Evolutionary conservation across 2,888 invertebrate genomes (phyloP).

Genomic region (Mesorhabditis sp.): DNA sequence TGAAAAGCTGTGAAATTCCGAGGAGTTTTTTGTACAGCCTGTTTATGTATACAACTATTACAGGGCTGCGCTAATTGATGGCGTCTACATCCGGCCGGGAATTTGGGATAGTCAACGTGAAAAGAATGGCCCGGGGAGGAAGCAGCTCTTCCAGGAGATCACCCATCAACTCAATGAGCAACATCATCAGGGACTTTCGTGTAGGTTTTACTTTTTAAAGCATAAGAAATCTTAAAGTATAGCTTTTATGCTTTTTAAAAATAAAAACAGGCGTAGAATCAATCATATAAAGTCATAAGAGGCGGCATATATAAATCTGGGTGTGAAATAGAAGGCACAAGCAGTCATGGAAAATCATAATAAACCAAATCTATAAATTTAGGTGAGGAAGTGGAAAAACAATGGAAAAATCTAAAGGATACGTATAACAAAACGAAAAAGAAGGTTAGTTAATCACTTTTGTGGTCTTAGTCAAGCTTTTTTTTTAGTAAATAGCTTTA

Average conservation of each 20-base stretch:
- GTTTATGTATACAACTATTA: neutral
- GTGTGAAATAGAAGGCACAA: too few relatives aligned
- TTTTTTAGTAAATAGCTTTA: neutral
- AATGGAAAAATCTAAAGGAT: neutral
- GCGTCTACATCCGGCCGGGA: neutral
- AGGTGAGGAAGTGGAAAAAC: neutral
- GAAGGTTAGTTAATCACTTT: neutral
- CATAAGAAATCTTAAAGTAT: neutral
- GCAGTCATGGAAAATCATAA: too few relatives aligned
- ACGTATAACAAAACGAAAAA: neutral
- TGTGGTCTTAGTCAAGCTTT: neutral
- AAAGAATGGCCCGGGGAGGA: neutral
- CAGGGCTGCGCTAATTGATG: neutral
- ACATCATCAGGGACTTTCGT: neutral
- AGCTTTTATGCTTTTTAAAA: too few relatives aligned
- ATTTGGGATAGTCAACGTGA: constrained; percentile 6
- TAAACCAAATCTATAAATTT: neutral
- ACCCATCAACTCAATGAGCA: neutral
- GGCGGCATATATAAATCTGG: too few relatives aligned
- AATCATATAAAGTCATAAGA: too few relatives aligned
- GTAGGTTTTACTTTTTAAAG: neutral
- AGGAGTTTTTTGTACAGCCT: too few relatives aligned
- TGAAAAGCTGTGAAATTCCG: too few relatives aligned
- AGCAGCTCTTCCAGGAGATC: constrained; percentile 4
- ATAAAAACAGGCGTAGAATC: too few relatives aligned